Conservation (phyloP, 2,113 vertebrate species). For the Phalacrocorax aristotelis region DNA sequence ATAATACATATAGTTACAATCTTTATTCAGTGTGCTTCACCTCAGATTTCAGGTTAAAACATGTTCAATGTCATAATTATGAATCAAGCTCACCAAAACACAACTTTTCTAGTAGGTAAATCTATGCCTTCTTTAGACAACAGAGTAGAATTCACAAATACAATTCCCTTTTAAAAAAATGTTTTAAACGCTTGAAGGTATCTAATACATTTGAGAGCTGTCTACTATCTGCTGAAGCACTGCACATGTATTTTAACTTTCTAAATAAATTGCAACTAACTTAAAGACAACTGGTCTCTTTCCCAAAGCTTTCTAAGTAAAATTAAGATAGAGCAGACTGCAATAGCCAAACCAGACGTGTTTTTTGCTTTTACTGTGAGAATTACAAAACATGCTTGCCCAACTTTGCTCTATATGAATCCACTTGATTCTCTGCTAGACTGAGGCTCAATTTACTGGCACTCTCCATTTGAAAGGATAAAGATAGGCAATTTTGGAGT, state of each 20-base stretch:
- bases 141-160: neutral
- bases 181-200: neutral
- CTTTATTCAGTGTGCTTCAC: neutral
- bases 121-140: neutral
- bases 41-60: neutral
- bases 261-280: neutral
- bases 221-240: neutral
- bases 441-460: neutral
- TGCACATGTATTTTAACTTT: neutral
- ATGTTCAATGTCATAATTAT: neutral
- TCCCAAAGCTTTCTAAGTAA: neutral
- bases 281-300: neutral
- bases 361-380: neutral
- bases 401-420: neutral
- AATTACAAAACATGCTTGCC: neutral
- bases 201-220: neutral
- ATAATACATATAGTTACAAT: neutral
- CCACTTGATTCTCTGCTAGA: neutral
- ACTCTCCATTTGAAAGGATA: neutral
- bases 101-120: neutral
- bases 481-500: neutral
- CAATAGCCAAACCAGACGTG: neutral
- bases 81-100: neutral
- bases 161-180: neutral
- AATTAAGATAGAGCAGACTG: neutral